Percentiles rank a stretch among this genome's conserved stretches.
Evolutionary conservation across 2,113 vertebrate species (phyloP).

Genomic region (Thymallus thymallus): DNA sequence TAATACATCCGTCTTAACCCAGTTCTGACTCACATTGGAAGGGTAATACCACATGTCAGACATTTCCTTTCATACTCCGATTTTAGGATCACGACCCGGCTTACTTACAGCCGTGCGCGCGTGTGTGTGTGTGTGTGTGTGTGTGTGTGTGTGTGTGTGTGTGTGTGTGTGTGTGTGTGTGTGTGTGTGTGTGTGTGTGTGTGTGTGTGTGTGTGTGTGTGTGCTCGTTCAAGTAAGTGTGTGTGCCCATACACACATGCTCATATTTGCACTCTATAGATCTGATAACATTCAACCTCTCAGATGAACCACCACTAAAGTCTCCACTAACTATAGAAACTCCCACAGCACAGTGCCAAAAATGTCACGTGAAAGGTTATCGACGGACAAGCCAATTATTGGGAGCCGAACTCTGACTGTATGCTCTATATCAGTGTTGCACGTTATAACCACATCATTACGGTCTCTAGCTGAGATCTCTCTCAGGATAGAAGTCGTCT

Average conservation of each 20-base stretch:
- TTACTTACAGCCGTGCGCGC: conserved; percentile 2
- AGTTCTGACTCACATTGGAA: conserved; percentile 18
- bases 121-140: conserved; percentile 7
- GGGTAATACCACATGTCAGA: conserved; percentile 32
- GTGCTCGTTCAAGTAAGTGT: background rate
- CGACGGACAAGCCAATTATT: too few relatives aligned
- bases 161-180: conserved; percentile 7
- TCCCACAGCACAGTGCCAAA: too few relatives aligned
- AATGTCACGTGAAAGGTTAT: too few relatives aligned
- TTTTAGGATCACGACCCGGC: conserved; percentile 16
- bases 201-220: conserved; percentile 8
- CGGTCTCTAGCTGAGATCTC: background rate
- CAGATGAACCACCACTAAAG: too few relatives aligned
- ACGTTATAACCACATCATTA: too few relatives aligned
- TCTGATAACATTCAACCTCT: too few relatives aligned
- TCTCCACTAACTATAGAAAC: too few relatives aligned
- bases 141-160: conserved; percentile 7
- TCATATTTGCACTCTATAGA: background rate
- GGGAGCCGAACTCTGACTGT: too few relatives aligned
- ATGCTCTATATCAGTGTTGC: too few relatives aligned
- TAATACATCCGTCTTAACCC: conserved; percentile 32
- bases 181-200: conserved; percentile 5
- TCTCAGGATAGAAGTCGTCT: background rate
- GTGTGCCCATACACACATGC: background rate
- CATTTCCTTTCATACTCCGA: conserved; percentile 32